phyloP scores from a whole-genome alignment of 2,797 vertebrate genomes.

The Xenentodon cancila region DNA sequence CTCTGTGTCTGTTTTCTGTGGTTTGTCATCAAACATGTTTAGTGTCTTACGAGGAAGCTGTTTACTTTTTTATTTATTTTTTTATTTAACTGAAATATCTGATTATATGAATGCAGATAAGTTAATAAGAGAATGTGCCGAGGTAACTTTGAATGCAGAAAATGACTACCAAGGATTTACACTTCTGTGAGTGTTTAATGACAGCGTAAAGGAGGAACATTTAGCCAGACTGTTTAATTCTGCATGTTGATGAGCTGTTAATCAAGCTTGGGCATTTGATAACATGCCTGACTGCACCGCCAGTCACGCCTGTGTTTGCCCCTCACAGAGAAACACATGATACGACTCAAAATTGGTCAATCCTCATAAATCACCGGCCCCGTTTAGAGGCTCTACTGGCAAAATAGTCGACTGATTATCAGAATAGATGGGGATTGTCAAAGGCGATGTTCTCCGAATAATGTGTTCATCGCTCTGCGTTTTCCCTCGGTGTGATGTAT shows the following conservation, averaged over 20 bases:
- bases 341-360: constrained; percentile 75
- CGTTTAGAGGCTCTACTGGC: constrained; percentile 56
- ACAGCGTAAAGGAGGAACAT: constrained; percentile 53
- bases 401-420: constrained; percentile 71
- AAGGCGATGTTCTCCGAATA: constrained; percentile 68
- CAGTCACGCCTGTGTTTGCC: constrained; percentile 75
- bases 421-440: constrained; percentile 77
- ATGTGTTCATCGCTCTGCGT: constrained; percentile 70
- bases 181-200: constrained; percentile 58
- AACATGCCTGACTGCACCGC: constrained; percentile 75
- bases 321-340: constrained; percentile 68
- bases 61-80: constrained; percentile 23
- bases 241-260: constrained; percentile 76
- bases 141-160: constrained; percentile 22
- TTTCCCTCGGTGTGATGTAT: constrained; percentile 58
- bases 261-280: constrained; percentile 74
- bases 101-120: constrained; percentile 43
- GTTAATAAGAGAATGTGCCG: constrained; percentile 42
- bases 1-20: constrained; percentile 47
- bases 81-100: constrained; percentile 39
- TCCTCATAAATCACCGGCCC: constrained; percentile 73
- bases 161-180: constrained; percentile 37
- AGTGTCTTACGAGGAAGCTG: constrained; percentile 59
- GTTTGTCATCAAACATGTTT: constrained; percentile 56
- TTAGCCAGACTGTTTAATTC: constrained; percentile 70